Evolutionary conservation across 2,888 invertebrate genomes (phyloP).

Genomic region (Proisotoma minuta): DNA sequence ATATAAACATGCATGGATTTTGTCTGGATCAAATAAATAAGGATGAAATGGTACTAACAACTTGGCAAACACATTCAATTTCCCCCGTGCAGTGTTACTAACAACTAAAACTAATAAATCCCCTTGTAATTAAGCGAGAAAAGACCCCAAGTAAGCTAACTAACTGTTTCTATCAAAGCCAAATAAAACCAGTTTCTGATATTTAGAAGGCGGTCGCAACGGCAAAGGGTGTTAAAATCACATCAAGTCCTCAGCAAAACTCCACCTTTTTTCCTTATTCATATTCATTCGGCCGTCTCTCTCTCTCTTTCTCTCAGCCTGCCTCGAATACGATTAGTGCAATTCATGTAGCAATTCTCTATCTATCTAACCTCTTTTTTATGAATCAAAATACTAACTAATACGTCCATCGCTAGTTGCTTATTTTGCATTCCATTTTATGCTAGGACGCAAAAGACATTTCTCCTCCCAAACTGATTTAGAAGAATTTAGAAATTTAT

Average conservation of each 20-base stretch:
- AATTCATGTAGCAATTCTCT: too few species aligned
- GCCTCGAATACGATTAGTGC: not conserved
- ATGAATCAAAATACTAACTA: too few species aligned
- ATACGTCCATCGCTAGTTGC: too few species aligned
- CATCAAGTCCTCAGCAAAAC: slow-evolving; percentile 38
- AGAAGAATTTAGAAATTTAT: too few species aligned
- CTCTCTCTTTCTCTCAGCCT: not conserved
- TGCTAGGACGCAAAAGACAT: too few species aligned
- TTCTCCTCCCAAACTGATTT: too few species aligned
- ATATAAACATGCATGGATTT: too few species aligned
- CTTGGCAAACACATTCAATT: too few species aligned
- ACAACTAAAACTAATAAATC: not conserved
- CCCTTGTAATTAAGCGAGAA: not conserved
- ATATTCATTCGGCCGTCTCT: not conserved
- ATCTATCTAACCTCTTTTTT: too few species aligned
- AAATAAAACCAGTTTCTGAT: not conserved
- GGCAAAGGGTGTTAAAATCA: slow-evolving; percentile 42
- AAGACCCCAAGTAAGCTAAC: not conserved
- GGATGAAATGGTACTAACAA: too few species aligned
- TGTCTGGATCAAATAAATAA: too few species aligned
- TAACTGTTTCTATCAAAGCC: not conserved
- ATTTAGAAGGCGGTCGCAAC: slow-evolving; percentile 35
- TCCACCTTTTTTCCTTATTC: slow-evolving; percentile 27
- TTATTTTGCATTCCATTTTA: too few species aligned
- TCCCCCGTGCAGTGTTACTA: not conserved